Evolutionary conservation across 1,140 invertebrate species (phyloP), one percentile per base, ranked within the genome.

Genomic region (Berghia stephanieae): DNA sequence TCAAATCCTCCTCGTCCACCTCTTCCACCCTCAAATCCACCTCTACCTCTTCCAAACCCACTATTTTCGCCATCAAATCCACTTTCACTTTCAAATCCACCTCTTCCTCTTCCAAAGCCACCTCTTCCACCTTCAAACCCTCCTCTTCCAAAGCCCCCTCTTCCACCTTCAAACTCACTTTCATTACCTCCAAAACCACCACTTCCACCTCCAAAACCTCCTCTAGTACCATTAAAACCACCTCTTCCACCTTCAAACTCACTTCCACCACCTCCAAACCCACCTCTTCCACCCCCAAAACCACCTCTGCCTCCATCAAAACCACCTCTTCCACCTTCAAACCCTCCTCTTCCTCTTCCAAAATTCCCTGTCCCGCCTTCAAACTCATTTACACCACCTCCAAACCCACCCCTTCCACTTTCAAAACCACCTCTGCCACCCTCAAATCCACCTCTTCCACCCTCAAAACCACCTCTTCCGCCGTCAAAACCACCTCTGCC

Each of bases 291-390:
- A 68, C 8, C 21, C 1, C 43, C 43, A 55, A 31, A 34, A 6
- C 16, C 43, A 63, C 21, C 44, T 6, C 24, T 31, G n/a, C 38
- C 46, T 21, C n/a, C 31, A 40, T 42, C 36, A n/a, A 3, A 16
- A 10, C 40, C 40, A 21, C 44, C 69, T 31, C n/a, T 36, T 16
- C 49, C 72, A 16, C 42, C 52, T 13, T 38, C 55, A n/a, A 3
- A 8, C 38, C 40, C 40, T 46, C n/a, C 6, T 44, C 42, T 3
- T 70, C 68, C 18, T 49, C 49, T 31, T 24, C 68, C 63, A 49
- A 75, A 77, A 3, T 74, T 70, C 44, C 76, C 76, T 66, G 49
- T 10, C 71, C 44, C 52, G 27, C 55, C n/a, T 27, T 36, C 31
- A 75, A 75, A 4, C 46, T 43, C n/a, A n/a, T 52, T 31, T 57